Evolutionary conservation across 92 coral and sea anemone genomes (phyloP).

Genomic region (Virgularia gustaviana): DNA sequence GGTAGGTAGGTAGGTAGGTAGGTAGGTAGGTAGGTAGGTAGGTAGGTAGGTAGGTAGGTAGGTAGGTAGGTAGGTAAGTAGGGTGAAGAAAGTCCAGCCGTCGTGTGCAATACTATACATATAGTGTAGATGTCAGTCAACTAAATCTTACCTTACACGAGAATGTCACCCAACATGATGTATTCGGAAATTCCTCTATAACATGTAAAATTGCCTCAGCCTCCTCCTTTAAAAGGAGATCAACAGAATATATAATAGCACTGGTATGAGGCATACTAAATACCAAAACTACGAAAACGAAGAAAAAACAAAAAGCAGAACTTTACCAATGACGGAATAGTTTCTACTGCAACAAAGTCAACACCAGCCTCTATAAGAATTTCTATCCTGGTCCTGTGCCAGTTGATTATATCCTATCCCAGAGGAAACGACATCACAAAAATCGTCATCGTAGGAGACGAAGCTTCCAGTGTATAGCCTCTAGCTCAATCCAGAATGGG

Average conservation of each 20-base stretch:
- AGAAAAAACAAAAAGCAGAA: background rate
- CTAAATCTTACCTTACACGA: conserved; percentile 64
- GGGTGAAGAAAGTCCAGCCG: too few species aligned
- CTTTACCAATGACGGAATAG: conserved; percentile 87
- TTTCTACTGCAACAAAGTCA: conserved; percentile 79
- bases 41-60: too few species aligned
- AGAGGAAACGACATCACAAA: conserved; percentile 1
- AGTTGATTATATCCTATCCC: conserved; percentile 69
- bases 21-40: too few species aligned
- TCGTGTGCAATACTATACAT: background rate
- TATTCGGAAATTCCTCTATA: conserved; percentile 74
- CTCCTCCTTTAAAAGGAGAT: conserved; percentile 60
- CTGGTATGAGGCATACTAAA: background rate
- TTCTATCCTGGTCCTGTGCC: conserved; percentile 78
- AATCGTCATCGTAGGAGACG: background rate
- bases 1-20: too few species aligned
- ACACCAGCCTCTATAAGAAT: conserved; percentile 73
- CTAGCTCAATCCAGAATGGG: too few species aligned
- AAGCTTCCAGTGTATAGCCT: too few species aligned
- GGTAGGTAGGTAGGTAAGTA: too few species aligned
- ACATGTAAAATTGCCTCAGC: conserved; percentile 79
- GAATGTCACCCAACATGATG: conserved; percentile 73
- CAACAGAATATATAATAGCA: background rate
- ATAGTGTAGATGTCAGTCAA: background rate
- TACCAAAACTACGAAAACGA: background rate